Percentiles rank a stretch among this genome's conserved stretches.
Evolutionary conservation across 2,113 vertebrate species (phyloP).

Genomic region (Tragelaphus scriptus): DNA sequence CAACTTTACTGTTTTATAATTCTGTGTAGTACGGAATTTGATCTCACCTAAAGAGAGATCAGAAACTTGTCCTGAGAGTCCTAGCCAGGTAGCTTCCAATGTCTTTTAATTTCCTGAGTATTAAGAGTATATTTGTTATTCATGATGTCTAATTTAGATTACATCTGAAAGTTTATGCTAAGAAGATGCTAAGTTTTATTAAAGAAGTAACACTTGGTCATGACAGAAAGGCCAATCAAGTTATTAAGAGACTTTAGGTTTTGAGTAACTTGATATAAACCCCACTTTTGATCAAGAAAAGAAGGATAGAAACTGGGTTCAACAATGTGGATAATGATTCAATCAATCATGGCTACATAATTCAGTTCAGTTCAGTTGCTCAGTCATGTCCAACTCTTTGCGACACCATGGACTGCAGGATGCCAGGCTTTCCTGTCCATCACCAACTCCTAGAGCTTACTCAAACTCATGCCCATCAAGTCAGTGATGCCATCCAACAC

Average conservation of each 20-base stretch:
- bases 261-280: neutral
- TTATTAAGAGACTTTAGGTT: neutral
- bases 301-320: neutral
- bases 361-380: neutral
- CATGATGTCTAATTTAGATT: neutral
- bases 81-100: neutral
- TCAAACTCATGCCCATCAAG: neutral
- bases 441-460: neutral
- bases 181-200: neutral
- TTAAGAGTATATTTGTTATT: neutral
- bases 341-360: neutral
- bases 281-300: neutral
- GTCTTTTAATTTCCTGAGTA: neutral
- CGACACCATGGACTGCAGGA: neutral
- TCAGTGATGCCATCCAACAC: neutral
- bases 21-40: neutral
- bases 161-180: neutral
- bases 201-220: neutral
- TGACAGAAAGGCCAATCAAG: neutral
- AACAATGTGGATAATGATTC: neutral
- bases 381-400: accelerated
- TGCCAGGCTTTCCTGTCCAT: neutral
- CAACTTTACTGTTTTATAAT: neutral
- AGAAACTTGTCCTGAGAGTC: neutral
- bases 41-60: neutral